Evolutionary conservation across 2,888 invertebrate genomes (phyloP).

Genomic region (Plebejus anna): DNA sequence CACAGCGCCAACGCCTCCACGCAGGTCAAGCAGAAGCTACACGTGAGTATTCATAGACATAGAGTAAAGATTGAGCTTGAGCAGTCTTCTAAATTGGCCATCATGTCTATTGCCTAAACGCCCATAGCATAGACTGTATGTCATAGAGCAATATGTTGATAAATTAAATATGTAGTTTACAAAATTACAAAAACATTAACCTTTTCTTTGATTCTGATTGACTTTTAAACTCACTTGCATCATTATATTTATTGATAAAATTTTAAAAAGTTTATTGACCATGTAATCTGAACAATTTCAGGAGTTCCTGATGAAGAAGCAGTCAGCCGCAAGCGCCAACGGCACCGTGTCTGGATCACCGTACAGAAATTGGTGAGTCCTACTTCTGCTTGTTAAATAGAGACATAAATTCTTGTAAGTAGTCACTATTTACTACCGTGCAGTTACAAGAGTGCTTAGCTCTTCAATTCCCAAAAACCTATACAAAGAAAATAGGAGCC

Average conservation of each 20-base stretch:
- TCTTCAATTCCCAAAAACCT: too few relatives aligned
- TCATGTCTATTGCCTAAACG: too few relatives aligned
- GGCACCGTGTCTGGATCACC: slow-evolving; percentile 84
- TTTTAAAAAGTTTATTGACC: background rate
- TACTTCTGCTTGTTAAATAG: background rate
- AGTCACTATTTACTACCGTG: too few relatives aligned
- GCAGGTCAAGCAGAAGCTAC: slow-evolving; percentile 97
- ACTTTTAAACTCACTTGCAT: background rate
- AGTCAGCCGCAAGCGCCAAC: slow-evolving; percentile 87
- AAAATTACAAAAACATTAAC: too few relatives aligned
- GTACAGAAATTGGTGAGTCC: slow-evolving; percentile 87
- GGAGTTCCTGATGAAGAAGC: slow-evolving; percentile 90
- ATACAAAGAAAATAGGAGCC: too few relatives aligned
- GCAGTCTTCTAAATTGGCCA: too few relatives aligned
- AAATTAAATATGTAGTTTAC: too few relatives aligned
- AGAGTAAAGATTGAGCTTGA: too few relatives aligned
- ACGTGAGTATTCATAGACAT: slow-evolving; percentile 73
- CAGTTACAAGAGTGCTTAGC: too few relatives aligned
- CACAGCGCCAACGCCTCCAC: slow-evolving; percentile 97
- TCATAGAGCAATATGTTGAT: too few relatives aligned
- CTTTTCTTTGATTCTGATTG: background rate
- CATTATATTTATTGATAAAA: background rate
- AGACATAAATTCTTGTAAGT: too few relatives aligned
- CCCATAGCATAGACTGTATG: too few relatives aligned
- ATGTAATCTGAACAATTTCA: slow-evolving; percentile 51